phyloP scores from a whole-genome alignment of 1,140 invertebrate species.

The Platyscapa corneri region DNA sequence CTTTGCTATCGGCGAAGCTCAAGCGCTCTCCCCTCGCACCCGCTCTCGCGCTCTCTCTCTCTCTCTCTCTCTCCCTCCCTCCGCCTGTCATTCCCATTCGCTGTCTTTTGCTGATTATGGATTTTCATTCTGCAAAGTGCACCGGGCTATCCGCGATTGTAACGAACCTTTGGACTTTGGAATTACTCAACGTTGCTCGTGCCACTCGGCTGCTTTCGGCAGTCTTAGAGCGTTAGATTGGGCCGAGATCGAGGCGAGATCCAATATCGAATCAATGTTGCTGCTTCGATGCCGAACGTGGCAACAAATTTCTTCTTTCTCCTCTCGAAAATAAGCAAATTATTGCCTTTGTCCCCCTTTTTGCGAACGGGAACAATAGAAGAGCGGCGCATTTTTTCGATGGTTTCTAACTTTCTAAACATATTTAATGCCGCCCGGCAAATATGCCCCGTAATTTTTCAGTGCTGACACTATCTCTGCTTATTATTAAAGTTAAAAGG shows the following conservation, averaged over 20 bases:
- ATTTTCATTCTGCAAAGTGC: background rate
- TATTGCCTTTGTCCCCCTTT: too few relatives aligned
- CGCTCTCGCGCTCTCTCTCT: constrained; percentile 17
- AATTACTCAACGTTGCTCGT: background rate
- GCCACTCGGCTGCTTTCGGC: background rate
- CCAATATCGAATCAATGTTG: too few relatives aligned
- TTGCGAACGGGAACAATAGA: too few relatives aligned
- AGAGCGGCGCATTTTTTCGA: too few relatives aligned
- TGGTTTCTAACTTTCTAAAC: too few relatives aligned
- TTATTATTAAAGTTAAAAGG: background rate
- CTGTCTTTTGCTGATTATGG: constrained; percentile 5
- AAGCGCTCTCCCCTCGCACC: constrained; percentile 52
- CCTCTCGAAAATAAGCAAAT: too few relatives aligned
- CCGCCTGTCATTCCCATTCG: background rate
- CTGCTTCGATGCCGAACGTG: too few relatives aligned
- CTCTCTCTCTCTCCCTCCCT: constrained; percentile 33
- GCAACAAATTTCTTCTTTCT: too few relatives aligned
- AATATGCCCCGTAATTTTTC: too few relatives aligned
- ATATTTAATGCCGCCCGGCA: too few relatives aligned
- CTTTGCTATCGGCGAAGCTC: constrained; percentile 63
- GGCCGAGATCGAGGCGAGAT: too few relatives aligned
- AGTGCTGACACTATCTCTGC: background rate
- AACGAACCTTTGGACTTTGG: background rate
- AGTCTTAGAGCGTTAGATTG: background rate
- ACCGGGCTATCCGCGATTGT: background rate